A percentile compares a stretch with the other conserved stretches of the same genome.
Conservation (phyloP, 2,888 invertebrate species). For the Ophion obscuratus region DNA sequence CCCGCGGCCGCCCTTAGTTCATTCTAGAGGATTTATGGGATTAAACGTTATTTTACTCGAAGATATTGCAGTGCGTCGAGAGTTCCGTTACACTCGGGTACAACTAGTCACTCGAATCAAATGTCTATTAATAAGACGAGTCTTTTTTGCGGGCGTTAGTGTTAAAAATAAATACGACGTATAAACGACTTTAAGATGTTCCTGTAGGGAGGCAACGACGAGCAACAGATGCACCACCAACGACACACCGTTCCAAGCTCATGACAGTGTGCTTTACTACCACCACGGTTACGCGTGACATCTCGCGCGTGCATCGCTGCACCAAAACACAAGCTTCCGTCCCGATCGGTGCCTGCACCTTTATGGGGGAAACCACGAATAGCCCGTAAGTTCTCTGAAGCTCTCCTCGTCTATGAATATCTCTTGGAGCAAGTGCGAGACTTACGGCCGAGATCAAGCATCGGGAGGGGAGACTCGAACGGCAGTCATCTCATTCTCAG, state of each 20-base stretch:
- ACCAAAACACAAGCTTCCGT: slow-evolving; percentile 29
- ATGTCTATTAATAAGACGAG: slow-evolving; percentile 53
- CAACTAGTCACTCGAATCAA: slow-evolving; percentile 24
- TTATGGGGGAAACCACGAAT: slow-evolving; percentile 82
- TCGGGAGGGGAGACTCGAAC: slow-evolving; percentile 29
- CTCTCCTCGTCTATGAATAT: slow-evolving; percentile 82
- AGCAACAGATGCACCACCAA: slow-evolving; percentile 23
- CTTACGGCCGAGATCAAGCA: slow-evolving; percentile 50
- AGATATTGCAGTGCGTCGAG: neutral
- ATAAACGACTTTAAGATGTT: slow-evolving; percentile 24
- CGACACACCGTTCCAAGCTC: slow-evolving; percentile 7
- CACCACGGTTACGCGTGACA: neutral
- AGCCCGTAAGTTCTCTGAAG: slow-evolving; percentile 79
- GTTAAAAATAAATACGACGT: slow-evolving; percentile 52
- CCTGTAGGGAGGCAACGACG: slow-evolving; percentile 6
- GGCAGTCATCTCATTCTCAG: slow-evolving; percentile 22
- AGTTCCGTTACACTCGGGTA: neutral
- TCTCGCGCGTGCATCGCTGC: slow-evolving; percentile 5
- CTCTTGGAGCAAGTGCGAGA: slow-evolving; percentile 68
- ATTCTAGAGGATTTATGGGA: neutral
- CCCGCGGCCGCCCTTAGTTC: neutral
- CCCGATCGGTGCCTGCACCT: slow-evolving; percentile 67
- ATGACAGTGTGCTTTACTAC: neutral
- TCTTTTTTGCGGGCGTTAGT: slow-evolving; percentile 46
- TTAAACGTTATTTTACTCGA: neutral